Evolutionary conservation across 2,113 vertebrate species (phyloP).

Genomic region (Psittacula cyanocephala): DNA sequence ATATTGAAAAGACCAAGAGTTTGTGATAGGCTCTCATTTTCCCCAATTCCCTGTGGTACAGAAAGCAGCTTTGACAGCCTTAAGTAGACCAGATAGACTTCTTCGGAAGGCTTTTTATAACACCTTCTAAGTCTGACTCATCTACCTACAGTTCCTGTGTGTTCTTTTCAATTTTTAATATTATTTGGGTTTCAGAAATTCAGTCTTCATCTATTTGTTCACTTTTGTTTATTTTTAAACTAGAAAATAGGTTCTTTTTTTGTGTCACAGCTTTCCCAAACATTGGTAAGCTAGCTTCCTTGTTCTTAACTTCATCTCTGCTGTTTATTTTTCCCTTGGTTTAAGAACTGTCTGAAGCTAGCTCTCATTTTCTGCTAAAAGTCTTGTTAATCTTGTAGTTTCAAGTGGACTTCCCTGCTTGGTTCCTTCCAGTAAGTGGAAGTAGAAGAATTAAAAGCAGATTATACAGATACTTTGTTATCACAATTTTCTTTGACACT

Average conservation of each 20-base stretch:
- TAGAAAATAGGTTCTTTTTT: neutral
- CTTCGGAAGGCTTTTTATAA: neutral
- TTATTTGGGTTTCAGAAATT: neutral
- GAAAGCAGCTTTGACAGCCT: neutral
- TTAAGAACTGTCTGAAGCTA: neutral
- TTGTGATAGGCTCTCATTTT: neutral
- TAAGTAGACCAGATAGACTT: neutral
- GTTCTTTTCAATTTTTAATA: neutral
- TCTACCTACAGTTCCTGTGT: neutral
- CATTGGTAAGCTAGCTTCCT: neutral
- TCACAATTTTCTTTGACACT: rapidly evolving
- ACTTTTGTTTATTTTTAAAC: neutral
- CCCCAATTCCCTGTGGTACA: neutral
- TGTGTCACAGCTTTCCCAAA: neutral
- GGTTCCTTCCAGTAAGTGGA: neutral
- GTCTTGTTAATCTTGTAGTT: neutral
- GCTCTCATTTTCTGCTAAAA: neutral
- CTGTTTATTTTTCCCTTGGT: neutral
- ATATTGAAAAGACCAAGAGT: rapidly evolving
- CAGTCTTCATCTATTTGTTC: neutral
- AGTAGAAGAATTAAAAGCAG: neutral
- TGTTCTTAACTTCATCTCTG: neutral
- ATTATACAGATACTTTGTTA: neutral
- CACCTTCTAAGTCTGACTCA: neutral
- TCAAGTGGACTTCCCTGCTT: neutral